Evolutionary conservation across 1,140 invertebrate genomes (phyloP).

Genomic region (Lepidurus apus): DNA sequence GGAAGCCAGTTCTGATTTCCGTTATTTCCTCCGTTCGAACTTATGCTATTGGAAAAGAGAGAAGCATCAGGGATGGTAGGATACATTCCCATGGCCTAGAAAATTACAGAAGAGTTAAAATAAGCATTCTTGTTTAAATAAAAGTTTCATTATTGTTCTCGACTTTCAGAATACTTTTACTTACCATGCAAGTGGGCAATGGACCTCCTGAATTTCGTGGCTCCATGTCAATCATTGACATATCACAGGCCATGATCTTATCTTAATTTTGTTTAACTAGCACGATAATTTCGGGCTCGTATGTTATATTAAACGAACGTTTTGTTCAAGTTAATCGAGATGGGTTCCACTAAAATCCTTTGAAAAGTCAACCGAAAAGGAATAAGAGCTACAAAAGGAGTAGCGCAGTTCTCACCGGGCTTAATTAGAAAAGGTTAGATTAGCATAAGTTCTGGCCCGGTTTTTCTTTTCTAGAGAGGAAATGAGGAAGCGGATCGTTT

Average conservation of each 20-base stretch:
- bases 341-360: neutral
- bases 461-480: neutral
- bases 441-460: neutral
- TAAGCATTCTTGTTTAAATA: neutral
- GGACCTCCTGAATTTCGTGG: neutral
- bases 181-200: constrained; percentile 17
- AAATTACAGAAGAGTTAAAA: neutral
- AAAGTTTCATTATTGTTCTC: too few relatives aligned
- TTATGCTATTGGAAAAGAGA: neutral
- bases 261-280: neutral
- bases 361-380: neutral
- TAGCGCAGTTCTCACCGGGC: neutral
- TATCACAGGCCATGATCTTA: neutral
- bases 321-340: neutral
- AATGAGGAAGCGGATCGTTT: neutral
- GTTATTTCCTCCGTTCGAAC: neutral
- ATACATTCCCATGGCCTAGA: neutral
- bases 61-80: neutral
- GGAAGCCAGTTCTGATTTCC: constrained; percentile 24
- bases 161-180: neutral
- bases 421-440: neutral
- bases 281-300: neutral
- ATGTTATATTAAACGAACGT: neutral
- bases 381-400: neutral
- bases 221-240: constrained; percentile 20